A percentile compares a stretch with the other conserved stretches of the same genome.
phyloP scores from a whole-genome alignment of 2,113 vertebrate species.

The Psettodes erumei region DNA sequence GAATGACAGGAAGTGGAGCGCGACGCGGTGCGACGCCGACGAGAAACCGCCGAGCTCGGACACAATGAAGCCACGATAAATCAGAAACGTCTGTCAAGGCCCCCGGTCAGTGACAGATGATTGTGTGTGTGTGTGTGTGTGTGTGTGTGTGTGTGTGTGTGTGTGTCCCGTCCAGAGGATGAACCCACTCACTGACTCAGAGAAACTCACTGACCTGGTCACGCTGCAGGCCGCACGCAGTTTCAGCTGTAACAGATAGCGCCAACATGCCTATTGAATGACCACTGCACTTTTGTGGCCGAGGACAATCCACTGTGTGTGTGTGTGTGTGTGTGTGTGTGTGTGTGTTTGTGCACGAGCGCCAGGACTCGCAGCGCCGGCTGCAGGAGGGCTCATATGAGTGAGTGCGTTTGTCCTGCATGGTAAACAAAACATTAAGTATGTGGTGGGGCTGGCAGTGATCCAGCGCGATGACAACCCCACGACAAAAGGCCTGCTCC shows the following conservation, averaged over 20 bases:
- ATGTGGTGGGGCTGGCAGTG: conserved; percentile 23
- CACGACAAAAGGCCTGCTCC: background rate
- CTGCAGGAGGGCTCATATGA: conserved; percentile 23
- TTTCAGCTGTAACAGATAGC: conserved; percentile 56
- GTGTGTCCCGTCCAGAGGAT: conserved; percentile 6
- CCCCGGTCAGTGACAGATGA: conserved; percentile 6
- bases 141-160: background rate
- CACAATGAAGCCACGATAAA: conserved; percentile 31
- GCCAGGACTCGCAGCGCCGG: conserved; percentile 21
- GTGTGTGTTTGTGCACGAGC: background rate
- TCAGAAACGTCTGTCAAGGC: background rate
- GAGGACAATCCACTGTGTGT: conserved; percentile 8
- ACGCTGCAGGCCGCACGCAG: conserved; percentile 19
- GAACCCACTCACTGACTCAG: conserved; percentile 28
- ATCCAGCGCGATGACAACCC: conserved; percentile 16
- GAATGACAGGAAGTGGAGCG: conserved; percentile 53
- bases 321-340: too few species aligned
- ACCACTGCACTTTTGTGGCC: conserved; percentile 16
- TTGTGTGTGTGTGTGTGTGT: conserved; percentile 2
- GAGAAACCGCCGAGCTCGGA: conserved; percentile 5
- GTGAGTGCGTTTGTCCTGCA: conserved; percentile 49
- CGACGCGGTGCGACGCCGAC: background rate
- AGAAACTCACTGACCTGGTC: conserved; percentile 47
- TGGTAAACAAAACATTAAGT: conserved; percentile 50
- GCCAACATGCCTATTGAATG: conserved; percentile 24